Evolutionary conservation across 1,140 invertebrate species (phyloP).

Genomic region (Tribolium castaneum): DNA sequence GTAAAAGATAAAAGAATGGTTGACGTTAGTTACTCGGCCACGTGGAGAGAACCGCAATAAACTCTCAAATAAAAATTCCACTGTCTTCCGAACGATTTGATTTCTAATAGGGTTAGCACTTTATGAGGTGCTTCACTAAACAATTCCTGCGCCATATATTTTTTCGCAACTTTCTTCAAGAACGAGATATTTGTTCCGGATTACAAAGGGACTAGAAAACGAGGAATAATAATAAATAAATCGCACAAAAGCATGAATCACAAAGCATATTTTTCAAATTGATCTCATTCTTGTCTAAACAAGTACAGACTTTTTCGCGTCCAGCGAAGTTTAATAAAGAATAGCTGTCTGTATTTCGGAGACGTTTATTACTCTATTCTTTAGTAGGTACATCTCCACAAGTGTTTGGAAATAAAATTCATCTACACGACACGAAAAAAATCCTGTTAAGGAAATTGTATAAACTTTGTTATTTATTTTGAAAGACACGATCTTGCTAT

Average conservation of each 20-base stretch:
- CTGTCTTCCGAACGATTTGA: constrained; percentile 20
- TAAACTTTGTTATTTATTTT: constrained; percentile 18
- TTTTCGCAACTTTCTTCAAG: neutral
- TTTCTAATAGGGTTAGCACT: constrained; percentile 15
- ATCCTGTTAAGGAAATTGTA: constrained; percentile 6
- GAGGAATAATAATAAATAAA: neutral
- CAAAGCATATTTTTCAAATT: constrained; percentile 7
- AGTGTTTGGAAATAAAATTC: constrained; percentile 33
- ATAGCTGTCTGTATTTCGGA: constrained; percentile 24
- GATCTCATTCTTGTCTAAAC: neutral
- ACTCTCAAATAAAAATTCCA: constrained; percentile 18
- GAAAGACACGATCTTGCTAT: constrained; percentile 12
- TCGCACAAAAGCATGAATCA: neutral
- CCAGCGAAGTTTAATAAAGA: constrained; percentile 27
- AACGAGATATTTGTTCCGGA: neutral
- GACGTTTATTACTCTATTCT: constrained; percentile 33
- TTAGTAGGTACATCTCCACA: constrained; percentile 12
- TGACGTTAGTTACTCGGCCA: constrained; percentile 6
- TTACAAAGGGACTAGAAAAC: neutral
- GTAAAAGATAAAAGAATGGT: constrained; percentile 27
- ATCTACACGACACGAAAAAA: constrained; percentile 6
- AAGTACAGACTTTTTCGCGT: neutral
- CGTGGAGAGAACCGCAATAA: constrained; percentile 18
- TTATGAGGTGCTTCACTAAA: neutral
- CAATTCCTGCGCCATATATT: neutral